These are phyloP conservation scores for Blera fallax DNA, from an alignment of 2,888 invertebrate species.

Conservation along the genomic window DNA sequence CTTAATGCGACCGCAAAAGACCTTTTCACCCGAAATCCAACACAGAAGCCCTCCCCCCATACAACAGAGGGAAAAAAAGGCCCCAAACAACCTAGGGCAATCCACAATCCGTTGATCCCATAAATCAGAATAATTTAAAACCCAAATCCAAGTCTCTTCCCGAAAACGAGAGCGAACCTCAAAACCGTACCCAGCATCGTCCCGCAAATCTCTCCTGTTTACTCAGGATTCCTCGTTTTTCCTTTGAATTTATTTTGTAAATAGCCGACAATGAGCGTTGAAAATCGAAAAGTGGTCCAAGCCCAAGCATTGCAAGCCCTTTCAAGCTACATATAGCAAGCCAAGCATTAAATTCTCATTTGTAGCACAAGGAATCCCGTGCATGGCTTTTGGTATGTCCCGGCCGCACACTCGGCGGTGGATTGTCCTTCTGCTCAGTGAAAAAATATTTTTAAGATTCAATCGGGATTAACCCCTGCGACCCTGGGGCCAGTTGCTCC, in stretches of 20 bases:
- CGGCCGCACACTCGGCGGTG: slow-evolving; percentile 34
- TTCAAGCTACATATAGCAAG: slow-evolving; percentile 6
- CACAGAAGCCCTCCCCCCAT: slow-evolving; percentile 15
- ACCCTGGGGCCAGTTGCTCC: not conserved
- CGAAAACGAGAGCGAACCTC: slow-evolving; percentile 15
- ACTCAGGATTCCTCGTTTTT: slow-evolving; percentile 22
- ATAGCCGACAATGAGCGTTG: slow-evolving; percentile 63
- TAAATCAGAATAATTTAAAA: slow-evolving; percentile 72
- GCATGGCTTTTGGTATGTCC: slow-evolving; percentile 1
- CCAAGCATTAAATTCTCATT: slow-evolving; percentile 68
- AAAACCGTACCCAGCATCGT: not conserved
- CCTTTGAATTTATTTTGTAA: slow-evolving; percentile 55
- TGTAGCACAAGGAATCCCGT: slow-evolving; percentile 51
- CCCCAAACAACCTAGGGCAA: slow-evolving; percentile 60
- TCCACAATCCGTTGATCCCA: slow-evolving; percentile 68
- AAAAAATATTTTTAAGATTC: slow-evolving; percentile 68
- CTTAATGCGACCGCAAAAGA: slow-evolving; percentile 45
- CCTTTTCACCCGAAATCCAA: slow-evolving; percentile 50
- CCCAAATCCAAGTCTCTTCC: slow-evolving; percentile 58
- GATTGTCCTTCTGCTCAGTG: slow-evolving; percentile 42
- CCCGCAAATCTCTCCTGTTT: not conserved
- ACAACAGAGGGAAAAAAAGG: not conserved
- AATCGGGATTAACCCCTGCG: slow-evolving; percentile 61
- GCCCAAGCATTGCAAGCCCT: not conserved
- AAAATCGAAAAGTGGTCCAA: slow-evolving; percentile 39